Base-by-base conservation (phyloP, 1,140 invertebrate genomes). In the Dysdera silvatica region DNA sequence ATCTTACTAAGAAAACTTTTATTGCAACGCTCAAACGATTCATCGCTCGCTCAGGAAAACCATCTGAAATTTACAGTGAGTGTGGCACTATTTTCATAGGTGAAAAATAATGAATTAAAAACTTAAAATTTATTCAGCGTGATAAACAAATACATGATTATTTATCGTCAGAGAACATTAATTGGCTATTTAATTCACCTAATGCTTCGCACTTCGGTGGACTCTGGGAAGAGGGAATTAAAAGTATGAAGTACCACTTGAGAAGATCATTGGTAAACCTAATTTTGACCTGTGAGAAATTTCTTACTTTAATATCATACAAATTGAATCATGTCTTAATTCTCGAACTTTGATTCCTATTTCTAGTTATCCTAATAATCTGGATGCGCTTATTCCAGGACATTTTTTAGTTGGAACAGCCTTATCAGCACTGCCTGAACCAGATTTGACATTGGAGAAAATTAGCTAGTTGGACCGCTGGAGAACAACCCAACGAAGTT, bases 101-200 rank as follows among this genome's bases (percentile, higher is more conserved):
- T 14, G 51, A 8, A n/a, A n/a, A n/a, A n/a, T n/a, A n/a, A n/a
- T n/a, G n/a, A n/a, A n/a, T n/a, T 16, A 54, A 20, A 54, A 20
- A 16, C 12, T 6, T 8, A 8, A 26, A 6, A 20, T 23, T 10
- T 8, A 6, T 28, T 7, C 18, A 10, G 23, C 5, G 26, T 4
- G 26, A 49, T n/a, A 28, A 49, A 14, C 47, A 49, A 26, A 6
- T 49, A 6, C 47, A 49, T 24, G 24, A 28, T 10, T 28, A 24
- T 49, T 7, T 28, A 7, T 24, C 47, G 6, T 24, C 47, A 14
- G 51, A 54, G 23, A 23, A 23, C n/a, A 54, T 54, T 14, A 32
- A 57, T 7, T 66, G 65, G 65, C 48, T 75, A 40, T 78, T 80
- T 59, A 77, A 75, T 60, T 77, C 78, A 3, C 71, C 77, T 18